Conservation (phyloP, 2,888 invertebrate genomes). For the Poecilus cupreus region DNA sequence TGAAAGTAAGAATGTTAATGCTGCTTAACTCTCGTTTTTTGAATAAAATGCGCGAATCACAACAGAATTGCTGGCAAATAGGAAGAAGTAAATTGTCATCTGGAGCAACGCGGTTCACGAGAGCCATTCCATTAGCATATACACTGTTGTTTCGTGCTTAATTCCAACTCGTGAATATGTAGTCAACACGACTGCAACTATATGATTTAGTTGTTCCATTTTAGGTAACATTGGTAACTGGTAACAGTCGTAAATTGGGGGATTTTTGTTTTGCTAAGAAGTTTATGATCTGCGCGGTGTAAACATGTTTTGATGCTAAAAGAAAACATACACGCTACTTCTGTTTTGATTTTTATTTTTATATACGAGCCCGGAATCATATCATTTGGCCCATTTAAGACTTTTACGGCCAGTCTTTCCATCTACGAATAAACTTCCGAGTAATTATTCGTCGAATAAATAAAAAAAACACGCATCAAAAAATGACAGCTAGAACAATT, state of each 20-base stretch:
- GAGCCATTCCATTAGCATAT: constrained; percentile 19
- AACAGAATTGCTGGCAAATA: not conserved
- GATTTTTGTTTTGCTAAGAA: not conserved
- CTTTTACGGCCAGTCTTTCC: too few relatives aligned
- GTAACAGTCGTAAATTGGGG: not conserved
- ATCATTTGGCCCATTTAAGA: too few relatives aligned
- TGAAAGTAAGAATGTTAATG: constrained; percentile 5
- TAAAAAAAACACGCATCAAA: too few relatives aligned
- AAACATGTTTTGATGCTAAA: too few relatives aligned
- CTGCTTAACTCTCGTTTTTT: not conserved
- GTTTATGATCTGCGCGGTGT: too few relatives aligned
- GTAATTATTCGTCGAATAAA: too few relatives aligned
- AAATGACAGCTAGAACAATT: too few relatives aligned
- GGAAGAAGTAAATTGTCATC: constrained; percentile 20
- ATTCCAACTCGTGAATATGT: constrained; percentile 23
- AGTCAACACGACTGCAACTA: not conserved
- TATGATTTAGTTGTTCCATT: constrained; percentile 2
- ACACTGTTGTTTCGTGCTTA: constrained; percentile 34
- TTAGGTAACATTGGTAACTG: not conserved
- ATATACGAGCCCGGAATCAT: too few relatives aligned
- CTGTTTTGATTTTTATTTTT: too few relatives aligned
- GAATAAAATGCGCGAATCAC: not conserved
- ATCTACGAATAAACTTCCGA: too few relatives aligned
- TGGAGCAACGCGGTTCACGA: not conserved
- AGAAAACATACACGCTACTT: too few relatives aligned